Percentiles rank a stretch among this genome's conserved stretches.
Evolutionary conservation across 2,113 vertebrate genomes (phyloP).

Genomic region (Brachyhypopomus gauderio): DNA sequence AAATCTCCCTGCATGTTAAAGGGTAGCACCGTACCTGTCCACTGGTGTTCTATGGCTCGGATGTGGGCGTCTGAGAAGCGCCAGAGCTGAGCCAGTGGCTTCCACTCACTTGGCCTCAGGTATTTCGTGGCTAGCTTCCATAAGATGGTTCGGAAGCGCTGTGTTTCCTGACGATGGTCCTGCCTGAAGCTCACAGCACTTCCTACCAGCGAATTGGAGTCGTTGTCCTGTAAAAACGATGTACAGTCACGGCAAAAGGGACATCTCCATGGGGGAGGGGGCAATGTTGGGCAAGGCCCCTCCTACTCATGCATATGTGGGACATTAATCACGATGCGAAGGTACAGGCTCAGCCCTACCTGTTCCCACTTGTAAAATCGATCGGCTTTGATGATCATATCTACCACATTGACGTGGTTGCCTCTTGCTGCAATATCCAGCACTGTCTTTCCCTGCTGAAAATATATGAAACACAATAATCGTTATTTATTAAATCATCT

Average conservation of each 20-base stretch:
- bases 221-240: conserved; percentile 70
- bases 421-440: conserved; percentile 85
- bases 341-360: conserved; percentile 60
- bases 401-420: conserved; percentile 82
- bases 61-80: conserved; percentile 84
- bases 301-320: background rate
- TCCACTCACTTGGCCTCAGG: conserved; percentile 84
- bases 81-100: conserved; percentile 84
- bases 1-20: too few relatives aligned
- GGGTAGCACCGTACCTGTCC: conserved; percentile 74
- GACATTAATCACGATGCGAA: background rate
- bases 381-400: conserved; percentile 93
- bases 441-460: conserved; percentile 86
- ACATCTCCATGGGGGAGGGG: too few relatives aligned
- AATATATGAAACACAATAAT: conserved; percentile 8
- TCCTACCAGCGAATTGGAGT: conserved; percentile 65
- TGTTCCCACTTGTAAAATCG: conserved; percentile 87
- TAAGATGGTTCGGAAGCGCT: conserved; percentile 81
- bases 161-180: conserved; percentile 81
- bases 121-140: conserved; percentile 85
- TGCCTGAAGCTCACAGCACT: conserved; percentile 82
- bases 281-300: too few relatives aligned
- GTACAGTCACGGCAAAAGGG: background rate
- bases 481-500: background rate
- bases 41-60: conserved; percentile 86